Base-by-base conservation (phyloP, 2,888 invertebrate genomes). In the Volucella zonaria region DNA sequence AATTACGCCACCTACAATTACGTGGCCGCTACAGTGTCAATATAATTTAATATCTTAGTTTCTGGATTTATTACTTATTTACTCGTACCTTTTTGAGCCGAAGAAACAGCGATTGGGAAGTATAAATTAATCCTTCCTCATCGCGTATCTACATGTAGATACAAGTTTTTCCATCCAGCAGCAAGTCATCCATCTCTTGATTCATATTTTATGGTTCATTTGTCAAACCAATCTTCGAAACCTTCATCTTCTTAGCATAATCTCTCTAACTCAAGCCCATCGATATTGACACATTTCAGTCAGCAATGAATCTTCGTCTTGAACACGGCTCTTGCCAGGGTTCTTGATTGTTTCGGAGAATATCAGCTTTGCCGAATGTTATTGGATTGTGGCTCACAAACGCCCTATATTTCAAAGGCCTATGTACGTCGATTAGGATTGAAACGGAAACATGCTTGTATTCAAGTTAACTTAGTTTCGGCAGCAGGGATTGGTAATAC, bases 391-490 rank as follows among this genome's bases (percentile, higher is more conserved):
- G 47, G 52, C 10, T 18, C 45, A 45, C 56, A 56, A 31, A 15
- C 56, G 9, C 38, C 45, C 1, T 56, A 45, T n/a, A 31, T 56
- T 14, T 56, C 45, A 1, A 45, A 68, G 40, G 23, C 45, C 2
- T 68, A 56, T 45, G 42, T 56, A 11, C 31, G 18, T 38, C 12
- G 56, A n/a, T 56, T 68, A 3, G 68, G 47, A 14, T 14, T 68
- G 43, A 56, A 52, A 43, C 56, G 45, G 2, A 68, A 43, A 8
- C 43, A 68, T 67, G 54, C 54, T 14, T 45, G 56, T 11, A 56
- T 68, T n/a, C 51, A 49, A n/a, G 64, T 49, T n/a, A 64, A 14
- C 42, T 54, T 56, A 45, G 43, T 68, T 3, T 68, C 45, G 2
- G 68, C 9, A 56, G 15, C 42, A 8, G 68, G 68, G 14, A n/a